Base-by-base conservation (phyloP, 2,888 invertebrate species). In the Pegoplata infirma region DNA sequence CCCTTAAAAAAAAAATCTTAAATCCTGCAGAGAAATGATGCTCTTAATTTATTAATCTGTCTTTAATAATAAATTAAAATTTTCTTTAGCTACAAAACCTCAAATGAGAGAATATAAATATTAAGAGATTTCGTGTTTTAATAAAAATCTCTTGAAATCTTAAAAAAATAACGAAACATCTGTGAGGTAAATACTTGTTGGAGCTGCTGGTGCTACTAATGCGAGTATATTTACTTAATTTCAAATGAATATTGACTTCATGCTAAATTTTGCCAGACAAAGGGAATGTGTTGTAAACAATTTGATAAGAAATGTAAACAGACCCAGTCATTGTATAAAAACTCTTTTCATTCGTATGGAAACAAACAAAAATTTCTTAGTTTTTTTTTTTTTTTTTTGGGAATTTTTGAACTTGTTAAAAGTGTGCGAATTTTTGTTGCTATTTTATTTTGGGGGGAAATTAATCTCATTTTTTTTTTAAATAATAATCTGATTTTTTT, bases 221-320 rank as follows among this genome's bases (percentile, higher is more conserved):
- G 17, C 46, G 47, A 14, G 8, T 51, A 10, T 10, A 4, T 14
- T 14, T 66, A 17, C 23, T 36, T 64, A 47, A 3, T 44, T 28
- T n/a, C n/a, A n/a, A n/a, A n/a, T n/a, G n/a, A n/a, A 12, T 68
- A 58, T 49, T 4, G 6, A 28, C n/a, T 59, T 58, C n/a, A 49
- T 5, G 49, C 49, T 51, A 51, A 51, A 8, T 46, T n/a, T 69
- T 19, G 14, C 14, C 36, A 63, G 63, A 63, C 36, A 36, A 23
- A 63, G 63, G 49, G 32, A 59, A 49, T 61, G 44, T 36, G 19
- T 59, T 74, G 74, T 74, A 74, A 74, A 59, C 58, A 74, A 74
- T 28, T 59, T 59, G 67, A 74, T 74, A 67, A 67, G 74, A 67
- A 74, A 67, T 61, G 55, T 74, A 74, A 74, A 74, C 74, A 74